Evolutionary conservation across 2,888 invertebrate species (phyloP).

Genomic region (Drosophila barbarae): DNA sequence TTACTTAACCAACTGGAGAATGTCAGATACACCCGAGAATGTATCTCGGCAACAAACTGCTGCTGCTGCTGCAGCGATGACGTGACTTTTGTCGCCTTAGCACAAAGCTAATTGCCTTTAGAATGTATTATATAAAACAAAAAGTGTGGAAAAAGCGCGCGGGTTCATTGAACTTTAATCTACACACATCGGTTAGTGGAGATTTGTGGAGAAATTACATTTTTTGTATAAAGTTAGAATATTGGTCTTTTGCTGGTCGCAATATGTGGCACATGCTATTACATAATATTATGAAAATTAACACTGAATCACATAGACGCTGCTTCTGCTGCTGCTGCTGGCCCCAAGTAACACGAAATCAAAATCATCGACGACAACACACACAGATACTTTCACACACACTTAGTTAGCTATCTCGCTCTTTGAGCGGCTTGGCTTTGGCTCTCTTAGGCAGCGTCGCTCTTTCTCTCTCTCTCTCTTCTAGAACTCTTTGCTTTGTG

Average conservation of each 20-base stretch:
- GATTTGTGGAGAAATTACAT: not conserved
- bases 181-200: too few species aligned
- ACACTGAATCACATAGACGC: conserved; percentile 70
- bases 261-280: conserved; percentile 63
- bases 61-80: conserved; percentile 16
- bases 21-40: conserved; percentile 5
- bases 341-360: conserved; percentile 64
- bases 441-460: conserved; percentile 8
- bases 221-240: not conserved
- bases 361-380: conserved; percentile 55
- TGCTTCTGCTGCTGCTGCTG: conserved; percentile 30
- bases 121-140: conserved; percentile 21
- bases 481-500: conserved; percentile 20
- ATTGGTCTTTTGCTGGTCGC: conserved; percentile 2
- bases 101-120: conserved; percentile 27
- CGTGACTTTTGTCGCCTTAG: conserved; percentile 33
- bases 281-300: conserved; percentile 75
- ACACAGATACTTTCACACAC: conserved; percentile 32
- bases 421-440: conserved; percentile 6
- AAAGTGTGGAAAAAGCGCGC: not conserved
- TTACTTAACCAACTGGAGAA: conserved; percentile 58
- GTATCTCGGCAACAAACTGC: conserved; percentile 13
- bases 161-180: conserved; percentile 32
- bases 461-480: not conserved
- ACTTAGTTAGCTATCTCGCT: not conserved